Evolutionary conservation across 2,113 vertebrate genomes (phyloP), one percentile per base, ranked within the genome.

Genomic region (Dicentrarchus labrax): DNA sequence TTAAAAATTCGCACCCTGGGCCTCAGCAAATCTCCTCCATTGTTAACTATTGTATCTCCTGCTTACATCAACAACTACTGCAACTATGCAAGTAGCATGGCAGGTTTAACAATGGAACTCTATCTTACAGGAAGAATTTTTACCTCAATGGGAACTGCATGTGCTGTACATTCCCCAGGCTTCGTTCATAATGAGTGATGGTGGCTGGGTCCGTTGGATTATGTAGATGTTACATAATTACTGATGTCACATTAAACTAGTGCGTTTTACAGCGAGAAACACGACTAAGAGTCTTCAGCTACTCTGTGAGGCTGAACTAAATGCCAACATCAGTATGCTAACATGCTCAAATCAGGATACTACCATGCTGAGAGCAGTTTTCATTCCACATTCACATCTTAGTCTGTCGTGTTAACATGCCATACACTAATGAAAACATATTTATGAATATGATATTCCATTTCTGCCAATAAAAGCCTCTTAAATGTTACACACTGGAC

Each of bases 101-200:
- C 73, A 61, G 54, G 71, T 81, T 86, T 50, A 17, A 76, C 38
- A 76, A n/a, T 51, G 8, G 15, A 12, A 3, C 6, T 50, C 62
- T 60, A 2, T 22, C 8, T 6, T 38, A n/a, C 8, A 59, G 61
- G 41, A 7, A n/a, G 8, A 16, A 22, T 24, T 9, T 48, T 6
- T 7, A 56, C 45, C 17, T 1, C 62, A n/a, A 54, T 78, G 51
- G 24, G 69, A 84, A 43, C 10, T 45, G 15, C 12, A 68, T 72
- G 19, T 69, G 15, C 61, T 47, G 41, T 24, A 47, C 48, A 50
- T 76, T 21, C 19, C 38, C 22, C 16, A 53, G 11, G 19, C 48
- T 57, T 75, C 10, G 8, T 54, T 61, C 51, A 17, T 41, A 53
- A 56, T 76, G 13, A 15, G 2, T 2, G 2, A 6, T 47, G 4